Base-by-base conservation (phyloP, 1,140 invertebrate genomes). In the Drosophila cardini region DNA sequence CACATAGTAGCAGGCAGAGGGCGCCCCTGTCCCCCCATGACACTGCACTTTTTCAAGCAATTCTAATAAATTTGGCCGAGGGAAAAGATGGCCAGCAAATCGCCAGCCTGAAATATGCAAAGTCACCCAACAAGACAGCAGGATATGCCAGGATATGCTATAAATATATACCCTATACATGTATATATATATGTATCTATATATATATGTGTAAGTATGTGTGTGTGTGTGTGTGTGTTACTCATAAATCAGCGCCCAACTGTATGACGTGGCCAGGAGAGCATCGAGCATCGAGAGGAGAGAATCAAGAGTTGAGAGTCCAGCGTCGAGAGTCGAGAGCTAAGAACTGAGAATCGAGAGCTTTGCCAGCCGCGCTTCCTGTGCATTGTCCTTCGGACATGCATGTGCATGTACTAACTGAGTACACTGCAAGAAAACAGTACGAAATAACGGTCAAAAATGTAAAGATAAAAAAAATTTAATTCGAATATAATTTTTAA, bases 31-130 rank as follows among this genome's bases (percentile, higher is more conserved):
- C 4, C 0, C 1, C 21, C 8, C 75, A 78, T 86, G 82, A 86
- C 78, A 86, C 76, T 69, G 65, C 83, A 82, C 62, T 79, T 86
- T 86, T 87, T 73, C 78, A 67, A 81, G 82, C 82, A 55, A 68
- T 83, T 87, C 83, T 83, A 87, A 86, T 87, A 83, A 82, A 86
- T 86, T 86, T 80, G 34, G 45, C 9, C 15, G 50, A 9, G 18
- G 48, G 18, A 34, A 52, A 61, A 61, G 50, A 42, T 16, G 69
- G 34, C 21, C 40, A 32, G 46, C 56, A 60, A 55, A 56, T 56
- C 53, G 69, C 36, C 45, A 62, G 60, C 43, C 65, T 60, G 64
- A 69, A 48, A 85, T 79, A 87, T 86, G 83, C 83, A 87, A 83
- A 86, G 76, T 86, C 83, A 86, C 56, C 57, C 50, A 62, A 48